Evolutionary conservation across 2,888 invertebrate genomes (phyloP), one percentile per base, ranked within the genome.

Genomic region (Mayetiola destructor): DNA sequence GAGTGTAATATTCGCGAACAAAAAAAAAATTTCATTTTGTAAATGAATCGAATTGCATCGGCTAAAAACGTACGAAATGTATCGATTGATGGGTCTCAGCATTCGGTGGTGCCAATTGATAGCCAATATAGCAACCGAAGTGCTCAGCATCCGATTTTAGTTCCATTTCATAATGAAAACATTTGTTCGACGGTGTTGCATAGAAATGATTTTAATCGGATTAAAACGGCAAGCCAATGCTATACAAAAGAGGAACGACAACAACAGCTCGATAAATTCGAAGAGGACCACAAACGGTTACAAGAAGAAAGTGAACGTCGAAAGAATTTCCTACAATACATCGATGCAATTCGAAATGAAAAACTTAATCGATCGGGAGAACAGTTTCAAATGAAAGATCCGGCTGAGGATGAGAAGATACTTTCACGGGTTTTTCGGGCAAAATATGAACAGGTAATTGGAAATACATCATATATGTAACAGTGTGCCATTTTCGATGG

Each of bases 151-250:
- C 20, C 52, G 32, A 14, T 59, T 3, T 32, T 59, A 27, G 37
- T 55, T 3, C 59, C 59, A 3, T 5, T 23, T 39, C 9, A 18
- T 1, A 35, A 56, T 36, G 12, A 29, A 35, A 57, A 56, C 32
- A 56, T 39, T 21, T 36, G 35, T 27, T 53, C 57, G 12, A 80
- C 78, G 3, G 70, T 83, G 37, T 75, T 82, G 66, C 76, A 77
- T 0, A 75, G 74, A 58, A 68, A 71, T 0, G 83, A 87, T 60
- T 80, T 78, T 60, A 73, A 79, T 1, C 69, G 81, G 32, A 66
- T 85, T 3, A 75, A 77, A 64, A 72, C 75, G 40, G 79, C 80
- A 60, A 78, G 82, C 1, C 76, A 72, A 68, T 78, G 81, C 1
- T 62, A 75, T 3, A 75, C 73, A 1, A 60, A 72, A 1, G 69